These are phyloP conservation scores for Ia io DNA, from an alignment of 2,113 vertebrate species.

Conservation along the genomic window DNA sequence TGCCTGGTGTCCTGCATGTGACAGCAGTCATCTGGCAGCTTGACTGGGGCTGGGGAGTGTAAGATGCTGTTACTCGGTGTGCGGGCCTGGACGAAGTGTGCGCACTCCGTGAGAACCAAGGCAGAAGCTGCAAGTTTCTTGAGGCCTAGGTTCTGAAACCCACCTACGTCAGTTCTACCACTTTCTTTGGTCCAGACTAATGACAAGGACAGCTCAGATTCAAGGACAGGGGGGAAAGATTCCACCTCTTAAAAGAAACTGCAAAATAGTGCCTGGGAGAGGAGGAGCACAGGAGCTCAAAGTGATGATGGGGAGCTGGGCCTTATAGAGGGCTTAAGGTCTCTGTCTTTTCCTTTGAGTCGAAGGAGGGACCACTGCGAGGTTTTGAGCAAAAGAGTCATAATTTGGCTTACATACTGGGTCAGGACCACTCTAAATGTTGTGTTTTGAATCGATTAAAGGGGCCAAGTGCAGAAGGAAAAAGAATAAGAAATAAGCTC, in stretches of 20 bases:
- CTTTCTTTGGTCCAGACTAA: not conserved
- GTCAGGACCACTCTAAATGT: not conserved
- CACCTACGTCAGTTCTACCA: not conserved
- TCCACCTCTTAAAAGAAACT: not conserved
- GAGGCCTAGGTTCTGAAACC: not conserved
- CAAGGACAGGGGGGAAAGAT: not conserved
- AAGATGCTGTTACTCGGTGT: not conserved
- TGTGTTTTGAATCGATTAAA: not conserved
- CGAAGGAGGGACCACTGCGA: not conserved
- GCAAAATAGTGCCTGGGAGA: not conserved
- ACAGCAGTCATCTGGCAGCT: not conserved
- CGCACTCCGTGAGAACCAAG: not conserved
- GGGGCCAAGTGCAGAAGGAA: not conserved
- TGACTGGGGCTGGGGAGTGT: not conserved
- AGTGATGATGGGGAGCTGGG: not conserved
- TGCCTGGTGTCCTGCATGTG: not conserved
- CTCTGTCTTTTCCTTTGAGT: not conserved
- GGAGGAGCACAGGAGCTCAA: not conserved
- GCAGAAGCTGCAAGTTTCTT: not conserved
- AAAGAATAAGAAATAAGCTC: not conserved
- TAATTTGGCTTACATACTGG: not conserved
- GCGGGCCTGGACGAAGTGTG: not conserved
- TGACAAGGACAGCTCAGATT: not conserved
- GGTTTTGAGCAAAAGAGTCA: not conserved
- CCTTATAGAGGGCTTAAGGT: not conserved